Conservation (phyloP, 2,888 invertebrate species). For the Troides aeacus region DNA sequence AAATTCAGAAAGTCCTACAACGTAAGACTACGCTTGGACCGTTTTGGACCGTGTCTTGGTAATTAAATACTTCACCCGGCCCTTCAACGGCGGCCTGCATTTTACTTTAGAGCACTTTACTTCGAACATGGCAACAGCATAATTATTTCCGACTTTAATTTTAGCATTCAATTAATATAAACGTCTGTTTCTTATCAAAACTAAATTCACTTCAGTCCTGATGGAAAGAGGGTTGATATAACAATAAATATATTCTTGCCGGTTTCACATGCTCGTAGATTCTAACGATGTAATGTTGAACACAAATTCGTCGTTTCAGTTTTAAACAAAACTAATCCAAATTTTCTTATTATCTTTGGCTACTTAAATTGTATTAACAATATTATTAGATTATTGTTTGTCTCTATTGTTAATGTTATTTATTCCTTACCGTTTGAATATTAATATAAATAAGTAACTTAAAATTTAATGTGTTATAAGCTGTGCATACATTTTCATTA, state of each 20-base stretch:
- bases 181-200: conserved; percentile 25
- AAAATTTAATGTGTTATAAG: no score
- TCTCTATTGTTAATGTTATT: no score
- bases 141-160: conserved; percentile 39
- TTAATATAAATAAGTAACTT: no score
- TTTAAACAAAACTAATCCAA: no score
- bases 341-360: no score
- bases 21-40: conserved; percentile 38
- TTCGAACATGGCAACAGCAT: conserved; percentile 43
- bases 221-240: background rate
- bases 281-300: background rate
- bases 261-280: background rate
- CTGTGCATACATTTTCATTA: no score
- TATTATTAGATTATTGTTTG: no score
- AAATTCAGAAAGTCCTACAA: conserved; percentile 35
- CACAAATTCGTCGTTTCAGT: no score
- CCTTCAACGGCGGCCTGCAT: conserved; percentile 48
- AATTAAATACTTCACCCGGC: conserved; percentile 63
- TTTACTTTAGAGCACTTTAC: conserved; percentile 42
- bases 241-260: background rate
- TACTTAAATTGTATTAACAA: no score
- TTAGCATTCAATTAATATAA: conserved; percentile 20
- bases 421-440: no score
- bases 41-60: conserved; percentile 52
- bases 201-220: background rate